Base-by-base conservation (phyloP, 2,888 invertebrate species). In the Gari tellinella region DNA sequence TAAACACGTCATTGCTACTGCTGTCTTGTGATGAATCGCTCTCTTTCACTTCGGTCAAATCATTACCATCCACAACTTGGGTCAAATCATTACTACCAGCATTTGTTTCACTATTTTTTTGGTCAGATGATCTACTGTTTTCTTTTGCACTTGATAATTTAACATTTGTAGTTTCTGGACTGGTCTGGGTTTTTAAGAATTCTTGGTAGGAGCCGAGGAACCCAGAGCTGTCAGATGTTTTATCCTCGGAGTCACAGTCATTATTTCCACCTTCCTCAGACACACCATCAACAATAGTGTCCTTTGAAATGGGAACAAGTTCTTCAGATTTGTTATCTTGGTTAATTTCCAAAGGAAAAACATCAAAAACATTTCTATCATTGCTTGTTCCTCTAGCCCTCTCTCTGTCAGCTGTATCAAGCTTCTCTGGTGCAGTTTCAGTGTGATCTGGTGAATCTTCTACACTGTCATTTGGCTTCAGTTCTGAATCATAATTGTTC, bases 331-430 rank as follows among this genome's bases (percentile, higher is more conserved):
- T n/a, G 2, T 31, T 52, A 4, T 41, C 26, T 23, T 37, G 21
- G 57, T 40, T 23, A 21, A 43, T 19, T 17, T 52, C 56, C 8
- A 76, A 61, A 51, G 73, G 78, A 64, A 78, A 78, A 12, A 41
- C 73, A 67, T 73, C 70, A 72, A 78, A 78, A 37, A 78, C 78
- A 72, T 78, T 78, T 53, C 78, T 66, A 40, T 31, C 31, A 31
- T 7, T 10, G 31, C 10, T 31, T 31, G 31, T 31, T 31, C 31
- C 31, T 31, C 10, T 31, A 4, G 10, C 31, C 31, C 10, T 31
- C 10, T 31, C 31, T 10, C 5, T 31, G 10, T 31, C 31, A 31
- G 10, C 31, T 10, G 31, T 31, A 31, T 31, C 31, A 31, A 31
- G 31, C 10, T 7, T 10, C 4, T 4, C 31, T 10, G 4, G 4